A percentile compares a stretch with the other conserved stretches of the same genome.
phyloP scores from a whole-genome alignment of 2,888 invertebrate genomes.

The Cancer borealis region DNA sequence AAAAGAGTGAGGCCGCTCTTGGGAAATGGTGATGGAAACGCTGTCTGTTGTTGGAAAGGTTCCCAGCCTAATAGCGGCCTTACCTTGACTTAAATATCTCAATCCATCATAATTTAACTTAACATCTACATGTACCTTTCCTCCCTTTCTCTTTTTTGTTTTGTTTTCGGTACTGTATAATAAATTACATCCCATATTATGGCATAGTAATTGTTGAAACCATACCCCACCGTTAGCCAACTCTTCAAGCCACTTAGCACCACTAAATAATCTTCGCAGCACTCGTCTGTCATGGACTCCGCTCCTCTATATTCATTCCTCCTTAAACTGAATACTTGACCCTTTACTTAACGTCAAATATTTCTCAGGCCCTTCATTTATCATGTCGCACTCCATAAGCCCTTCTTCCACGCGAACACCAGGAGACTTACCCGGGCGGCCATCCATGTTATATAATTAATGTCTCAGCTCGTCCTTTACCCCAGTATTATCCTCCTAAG shows the following conservation, averaged over 20 bases:
- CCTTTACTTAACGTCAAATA: slow-evolving; percentile 62
- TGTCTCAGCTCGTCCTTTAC: slow-evolving; percentile 48
- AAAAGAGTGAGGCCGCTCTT: neutral
- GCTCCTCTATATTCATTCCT: slow-evolving; percentile 55
- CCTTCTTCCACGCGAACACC: slow-evolving; percentile 7
- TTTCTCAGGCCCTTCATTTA: slow-evolving; percentile 53
- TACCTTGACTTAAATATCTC: slow-evolving; percentile 39
- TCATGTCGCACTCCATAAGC: slow-evolving; percentile 53
- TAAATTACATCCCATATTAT: slow-evolving; percentile 47
- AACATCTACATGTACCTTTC: slow-evolving; percentile 31
- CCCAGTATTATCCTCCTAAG: slow-evolving; percentile 37
- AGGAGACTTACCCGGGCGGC: slow-evolving; percentile 37
- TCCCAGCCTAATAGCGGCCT: neutral
- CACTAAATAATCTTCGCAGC: slow-evolving; percentile 41
- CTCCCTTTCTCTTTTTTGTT: no score
- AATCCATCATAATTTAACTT: neutral
- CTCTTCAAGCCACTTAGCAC: slow-evolving; percentile 23
- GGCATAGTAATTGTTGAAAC: slow-evolving; percentile 54
- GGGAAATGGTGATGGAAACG: slow-evolving; percentile 6
- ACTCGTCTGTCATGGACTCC: slow-evolving; percentile 51
- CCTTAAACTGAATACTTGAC: slow-evolving; percentile 59
- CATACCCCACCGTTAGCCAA: slow-evolving; percentile 45
- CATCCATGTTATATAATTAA: slow-evolving; percentile 52
- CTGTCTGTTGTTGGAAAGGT: neutral
- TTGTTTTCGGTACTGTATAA: neutral